Conservation (phyloP, 2,888 invertebrate species). For the Macrophya alboannulata region DNA sequence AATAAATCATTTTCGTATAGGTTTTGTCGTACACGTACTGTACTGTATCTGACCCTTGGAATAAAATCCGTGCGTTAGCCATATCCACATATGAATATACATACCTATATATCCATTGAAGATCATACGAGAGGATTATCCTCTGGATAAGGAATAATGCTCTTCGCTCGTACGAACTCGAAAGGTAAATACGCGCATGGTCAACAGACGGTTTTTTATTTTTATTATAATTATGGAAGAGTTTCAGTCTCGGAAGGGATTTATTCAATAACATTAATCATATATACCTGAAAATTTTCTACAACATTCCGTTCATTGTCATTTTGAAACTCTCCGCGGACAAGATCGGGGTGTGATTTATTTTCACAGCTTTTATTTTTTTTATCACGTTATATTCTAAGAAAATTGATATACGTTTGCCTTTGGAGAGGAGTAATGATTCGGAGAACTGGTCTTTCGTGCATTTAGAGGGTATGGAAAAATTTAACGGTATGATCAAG, state of each 20-base stretch:
- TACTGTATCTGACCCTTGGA: neutral
- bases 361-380: neutral
- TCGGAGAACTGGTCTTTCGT: neutral
- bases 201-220: conserved; percentile 4
- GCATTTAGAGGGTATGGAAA: neutral
- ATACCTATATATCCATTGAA: neutral
- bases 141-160: neutral
- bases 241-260: neutral
- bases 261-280: conserved; percentile 22
- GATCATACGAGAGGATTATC: conserved; percentile 41
- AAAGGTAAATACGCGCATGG: conserved; percentile 17
- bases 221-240: neutral
- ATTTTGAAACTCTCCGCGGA: neutral
- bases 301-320: neutral
- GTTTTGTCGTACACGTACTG: neutral
- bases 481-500: neutral
- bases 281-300: neutral
- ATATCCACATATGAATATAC: no score
- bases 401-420: neutral
- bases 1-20: neutral
- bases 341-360: neutral
- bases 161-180: neutral
- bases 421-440: neutral
- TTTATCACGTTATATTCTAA: neutral
- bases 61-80: conserved; percentile 2